Evolutionary conservation across 2,113 vertebrate species (phyloP).

Genomic region (Athene noctua): DNA sequence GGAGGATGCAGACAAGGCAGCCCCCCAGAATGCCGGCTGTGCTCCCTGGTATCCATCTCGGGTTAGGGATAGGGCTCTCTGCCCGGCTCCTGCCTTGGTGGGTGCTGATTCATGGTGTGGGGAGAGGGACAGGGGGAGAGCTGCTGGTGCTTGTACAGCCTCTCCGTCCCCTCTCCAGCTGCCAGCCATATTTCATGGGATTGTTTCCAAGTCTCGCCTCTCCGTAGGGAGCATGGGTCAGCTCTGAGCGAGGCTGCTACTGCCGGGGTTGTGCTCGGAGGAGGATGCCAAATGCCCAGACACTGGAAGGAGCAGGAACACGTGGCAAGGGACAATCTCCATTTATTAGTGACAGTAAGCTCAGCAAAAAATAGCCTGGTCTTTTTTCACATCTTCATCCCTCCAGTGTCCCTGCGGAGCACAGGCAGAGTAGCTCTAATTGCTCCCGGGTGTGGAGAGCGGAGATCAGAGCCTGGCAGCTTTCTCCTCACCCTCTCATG

Average conservation of each 20-base stretch:
- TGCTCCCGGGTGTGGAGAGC: not conserved
- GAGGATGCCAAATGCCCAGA: not conserved
- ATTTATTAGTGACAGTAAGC: conserved; percentile 42
- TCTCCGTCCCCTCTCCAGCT: not conserved
- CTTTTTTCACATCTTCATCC: conserved; percentile 38
- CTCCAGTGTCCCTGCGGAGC: not conserved
- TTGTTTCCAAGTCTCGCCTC: not conserved
- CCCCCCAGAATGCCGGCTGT: not conserved
- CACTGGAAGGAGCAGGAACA: not conserved
- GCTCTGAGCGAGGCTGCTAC: not conserved
- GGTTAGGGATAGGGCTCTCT: not conserved
- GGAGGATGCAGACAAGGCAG: not conserved
- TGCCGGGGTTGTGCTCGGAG: rapidly evolving
- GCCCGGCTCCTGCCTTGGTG: not conserved
- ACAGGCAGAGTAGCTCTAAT: conserved; percentile 8
- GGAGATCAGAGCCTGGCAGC: not conserved
- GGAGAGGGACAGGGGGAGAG: not conserved
- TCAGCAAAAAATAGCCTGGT: conserved; percentile 16
- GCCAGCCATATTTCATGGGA: not conserved
- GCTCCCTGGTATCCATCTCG: not conserved
- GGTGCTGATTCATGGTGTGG: not conserved
- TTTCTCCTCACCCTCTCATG: not conserved
- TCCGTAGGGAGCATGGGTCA: not conserved
- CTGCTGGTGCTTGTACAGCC: not conserved
- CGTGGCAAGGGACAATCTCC: conserved; percentile 2